Percentiles rank a stretch among this genome's conserved stretches.
phyloP scores from a whole-genome alignment of 1,140 invertebrate genomes.

The Heliconius hermathena region DNA sequence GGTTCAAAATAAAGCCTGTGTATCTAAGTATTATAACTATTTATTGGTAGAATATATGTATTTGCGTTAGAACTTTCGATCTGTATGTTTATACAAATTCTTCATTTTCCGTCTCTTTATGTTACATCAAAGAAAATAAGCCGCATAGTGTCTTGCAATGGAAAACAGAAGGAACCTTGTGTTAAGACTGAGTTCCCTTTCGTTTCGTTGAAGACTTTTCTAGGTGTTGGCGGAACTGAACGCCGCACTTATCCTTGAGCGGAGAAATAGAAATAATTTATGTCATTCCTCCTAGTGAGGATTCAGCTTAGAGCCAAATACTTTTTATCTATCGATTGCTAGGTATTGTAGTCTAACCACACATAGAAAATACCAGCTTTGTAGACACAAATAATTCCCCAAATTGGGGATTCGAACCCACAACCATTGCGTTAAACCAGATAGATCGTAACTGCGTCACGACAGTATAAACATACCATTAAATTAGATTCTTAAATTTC shows the following conservation, averaged over 20 bases:
- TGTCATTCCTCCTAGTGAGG: neutral
- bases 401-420: too few relatives aligned
- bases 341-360: too few relatives aligned
- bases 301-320: neutral
- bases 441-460: neutral
- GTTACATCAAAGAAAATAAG: too few relatives aligned
- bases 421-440: neutral
- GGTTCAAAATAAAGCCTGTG: conserved; percentile 11
- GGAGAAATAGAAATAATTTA: too few relatives aligned
- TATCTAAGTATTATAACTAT: neutral
- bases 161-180: too few relatives aligned
- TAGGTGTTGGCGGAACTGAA: neutral
- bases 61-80: neutral
- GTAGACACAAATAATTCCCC: too few relatives aligned
- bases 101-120: neutral
- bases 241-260: neutral
- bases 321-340: too few relatives aligned
- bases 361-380: too few relatives aligned
- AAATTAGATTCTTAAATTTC: neutral
- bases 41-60: neutral
- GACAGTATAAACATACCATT: neutral
- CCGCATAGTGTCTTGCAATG: neutral
- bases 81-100: neutral
- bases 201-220: too few relatives aligned
- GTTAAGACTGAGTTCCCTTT: too few relatives aligned